Base-by-base conservation (phyloP, 2,888 invertebrate species). In the Ptilodon capucinus region DNA sequence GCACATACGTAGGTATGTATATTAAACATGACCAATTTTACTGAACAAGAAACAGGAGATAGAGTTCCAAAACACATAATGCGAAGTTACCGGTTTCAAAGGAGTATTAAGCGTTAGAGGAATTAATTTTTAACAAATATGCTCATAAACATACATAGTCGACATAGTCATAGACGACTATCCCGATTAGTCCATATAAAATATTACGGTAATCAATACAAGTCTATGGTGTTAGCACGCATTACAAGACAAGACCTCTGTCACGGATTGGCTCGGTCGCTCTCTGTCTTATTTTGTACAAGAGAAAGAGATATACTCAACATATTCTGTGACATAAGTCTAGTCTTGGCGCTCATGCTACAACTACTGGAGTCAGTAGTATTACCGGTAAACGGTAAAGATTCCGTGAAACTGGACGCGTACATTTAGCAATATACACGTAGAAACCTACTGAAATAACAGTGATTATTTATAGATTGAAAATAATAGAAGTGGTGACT, bases 401-500 rank as follows among this genome's bases (percentile, higher is more conserved):
- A 28, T 2, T 28, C 11, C 28, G 11, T 28, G 28, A 28, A 28
- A 28, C 7, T 28, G 11, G 1, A 28, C 8, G 23, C 6, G 8
- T 23, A 11, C 25, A 11, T 11, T 25, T 25, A 11, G 25, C 25
- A 11, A 25, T 2, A 25, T 25, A 9, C 11, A 11, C 48, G 43
- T n/a, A n/a, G n/a, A n/a, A n/a, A n/a, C n/a, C n/a, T 30, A 44
- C 48, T 11, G 43, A 49, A 60, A 51, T 51, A 51, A 46, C 42
- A 14, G 2, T 11, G 36, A 13, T 39, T 57, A 60, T 51, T 63
- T 39, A 48, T 48, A 54, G 50, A 45, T 44, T 39, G 19, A 47
- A 23, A 44, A 50, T 61, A 54, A 49, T 51, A 54, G 34, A 36
- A 30, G 48, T 39, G 62, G 52, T 48, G 62, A 61, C 50, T 49